Conservation (phyloP, 2,113 vertebrate species). For the Mesitornis unicolor region DNA sequence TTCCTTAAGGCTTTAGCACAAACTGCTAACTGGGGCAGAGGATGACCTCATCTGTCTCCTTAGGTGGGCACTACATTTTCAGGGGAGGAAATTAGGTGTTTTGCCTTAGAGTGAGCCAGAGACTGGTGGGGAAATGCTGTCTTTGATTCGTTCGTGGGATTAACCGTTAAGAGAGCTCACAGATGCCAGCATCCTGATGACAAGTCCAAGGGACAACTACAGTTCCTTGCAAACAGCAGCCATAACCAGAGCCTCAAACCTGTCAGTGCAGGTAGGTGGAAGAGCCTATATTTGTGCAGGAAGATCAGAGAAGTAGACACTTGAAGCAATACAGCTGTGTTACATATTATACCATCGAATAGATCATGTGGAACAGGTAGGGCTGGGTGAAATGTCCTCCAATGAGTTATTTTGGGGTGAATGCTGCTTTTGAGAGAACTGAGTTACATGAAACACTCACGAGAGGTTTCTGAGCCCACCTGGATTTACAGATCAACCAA, state of each 20-base stretch:
- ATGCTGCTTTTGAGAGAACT: background rate
- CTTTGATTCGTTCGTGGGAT: background rate
- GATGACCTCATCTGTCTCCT: background rate
- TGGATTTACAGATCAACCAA: background rate
- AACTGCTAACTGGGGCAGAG: background rate
- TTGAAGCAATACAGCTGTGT: background rate
- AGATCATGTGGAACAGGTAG: background rate
- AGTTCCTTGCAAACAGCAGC: background rate
- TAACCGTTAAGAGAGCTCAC: background rate
- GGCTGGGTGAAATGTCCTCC: background rate
- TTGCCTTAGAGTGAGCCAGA: background rate
- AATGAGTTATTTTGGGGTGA: background rate
- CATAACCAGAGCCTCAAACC: background rate
- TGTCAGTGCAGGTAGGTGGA: background rate
- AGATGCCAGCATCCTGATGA: background rate
- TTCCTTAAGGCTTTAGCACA: background rate
- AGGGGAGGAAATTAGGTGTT: background rate
- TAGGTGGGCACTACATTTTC: background rate
- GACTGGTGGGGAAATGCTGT: background rate
- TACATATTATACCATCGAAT: background rate
- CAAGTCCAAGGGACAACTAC: background rate
- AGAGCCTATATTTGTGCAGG: background rate
- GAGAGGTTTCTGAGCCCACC: background rate
- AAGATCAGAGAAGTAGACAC: background rate
- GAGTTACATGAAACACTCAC: background rate